Evolutionary conservation across 2,888 invertebrate genomes (phyloP), one percentile per base, ranked within the genome.

Genomic region (Oligia latruncula): DNA sequence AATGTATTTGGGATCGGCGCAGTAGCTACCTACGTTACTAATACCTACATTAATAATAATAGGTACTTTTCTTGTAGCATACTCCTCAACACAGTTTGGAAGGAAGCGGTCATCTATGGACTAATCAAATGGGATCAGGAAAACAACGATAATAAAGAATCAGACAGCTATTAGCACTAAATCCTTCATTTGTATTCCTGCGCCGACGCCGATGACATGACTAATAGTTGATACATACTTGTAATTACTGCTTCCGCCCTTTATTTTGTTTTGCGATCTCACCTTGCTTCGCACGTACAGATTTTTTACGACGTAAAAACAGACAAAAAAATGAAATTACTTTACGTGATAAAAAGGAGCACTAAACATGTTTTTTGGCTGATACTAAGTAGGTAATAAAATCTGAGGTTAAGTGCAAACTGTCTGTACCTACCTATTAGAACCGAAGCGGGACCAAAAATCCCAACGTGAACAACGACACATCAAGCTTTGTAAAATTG

Each of bases 161-260:
- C 23, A 46, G 23, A 11, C 23, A 20, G 13, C 29, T 66, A 35
- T 65, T 55, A 77, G 62, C 15, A 46, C 43, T 64, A 78, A 85
- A 81, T 73, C 64, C 78, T 65, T 80, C 74, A 85, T 88, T 87
- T 84, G 74, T 75, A 88, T 81, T 81, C 81, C 62, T 80, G 43
- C 49, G 70, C 40, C 8, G 43, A 46, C 52, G 66, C 75, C 72
- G 78, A 82, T 80, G 76, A 80, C 82, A 80, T 71, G 74, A 79
- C 82, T 81, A 83, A 88, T 68, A 86, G 78, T 74, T 74, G 58
- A 72, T 77, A 85, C 79, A 81, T 70, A 75, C 84, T 86, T 88
- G 83, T 92, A 93, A 93, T 93, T 93, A 90, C 85, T 73, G 88
- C 88, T 94, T 95, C 95, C 95, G 94, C 89, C 91, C 94, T 93